phyloP scores from a whole-genome alignment of 2,888 invertebrate species.

The Leucozona laternaria region DNA sequence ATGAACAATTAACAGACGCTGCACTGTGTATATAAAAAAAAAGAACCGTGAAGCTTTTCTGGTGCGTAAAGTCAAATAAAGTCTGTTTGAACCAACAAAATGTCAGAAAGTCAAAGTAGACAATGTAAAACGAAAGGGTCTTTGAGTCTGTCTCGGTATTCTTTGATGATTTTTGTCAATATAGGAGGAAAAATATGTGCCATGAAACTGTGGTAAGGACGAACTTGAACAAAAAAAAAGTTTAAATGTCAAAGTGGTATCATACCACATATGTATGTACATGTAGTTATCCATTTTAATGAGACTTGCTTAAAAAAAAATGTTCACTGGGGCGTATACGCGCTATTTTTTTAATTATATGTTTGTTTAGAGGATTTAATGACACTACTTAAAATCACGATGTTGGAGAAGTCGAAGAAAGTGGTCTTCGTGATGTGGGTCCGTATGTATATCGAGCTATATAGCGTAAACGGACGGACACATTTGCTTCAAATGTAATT shows the following conservation, averaged over 20 bases:
- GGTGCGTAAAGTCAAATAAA: conserved; percentile 32
- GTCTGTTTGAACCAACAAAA: conserved; percentile 23
- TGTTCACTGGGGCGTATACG: conserved; percentile 15
- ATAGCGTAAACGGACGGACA: too few relatives aligned
- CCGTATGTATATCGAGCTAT: too few relatives aligned
- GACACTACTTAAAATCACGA: too few relatives aligned
- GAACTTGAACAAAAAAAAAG: background rate
- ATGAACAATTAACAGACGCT: background rate
- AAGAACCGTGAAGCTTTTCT: background rate
- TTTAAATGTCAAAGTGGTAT: too few relatives aligned
- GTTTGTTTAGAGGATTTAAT: too few relatives aligned
- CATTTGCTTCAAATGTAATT: too few relatives aligned
- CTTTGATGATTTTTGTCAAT: conserved; percentile 1
- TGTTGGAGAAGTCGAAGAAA: too few relatives aligned
- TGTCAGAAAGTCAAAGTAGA: conserved; percentile 45
- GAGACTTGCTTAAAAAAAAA: background rate
- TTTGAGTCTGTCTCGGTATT: conserved; percentile 3
- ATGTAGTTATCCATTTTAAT: background rate
- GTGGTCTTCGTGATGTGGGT: too few relatives aligned
- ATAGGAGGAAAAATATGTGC: background rate
- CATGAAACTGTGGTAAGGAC: background rate
- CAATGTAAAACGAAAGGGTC: conserved; percentile 1
- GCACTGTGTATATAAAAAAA: background rate
- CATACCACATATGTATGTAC: too few relatives aligned
- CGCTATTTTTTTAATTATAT: background rate